A percentile compares a stretch with the other conserved stretches of the same genome.
These are phyloP conservation scores for Petrolisthes cinctipes DNA, from an alignment of 2,888 invertebrate species.

Conservation along the genomic window DNA sequence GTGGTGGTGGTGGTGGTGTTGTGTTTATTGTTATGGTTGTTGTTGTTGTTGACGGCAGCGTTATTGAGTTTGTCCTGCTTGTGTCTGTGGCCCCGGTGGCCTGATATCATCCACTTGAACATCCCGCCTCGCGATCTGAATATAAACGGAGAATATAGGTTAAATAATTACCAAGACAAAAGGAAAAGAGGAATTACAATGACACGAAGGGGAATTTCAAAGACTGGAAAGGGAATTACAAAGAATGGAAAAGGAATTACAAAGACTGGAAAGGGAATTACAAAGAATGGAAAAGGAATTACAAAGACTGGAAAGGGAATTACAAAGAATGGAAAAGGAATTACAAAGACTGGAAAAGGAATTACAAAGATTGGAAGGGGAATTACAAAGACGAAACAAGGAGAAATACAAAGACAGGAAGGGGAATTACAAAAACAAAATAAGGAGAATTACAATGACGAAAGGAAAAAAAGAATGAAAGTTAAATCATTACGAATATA, in stretches of 20 bases:
- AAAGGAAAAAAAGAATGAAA: background rate
- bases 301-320: background rate
- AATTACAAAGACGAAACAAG: background rate
- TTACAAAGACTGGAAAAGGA: background rate
- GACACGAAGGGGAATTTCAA: background rate
- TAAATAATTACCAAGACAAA: background rate
- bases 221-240: background rate
- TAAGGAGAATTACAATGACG: background rate
- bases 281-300: background rate
- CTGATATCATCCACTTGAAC: conserved; percentile 61
- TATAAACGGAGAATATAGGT: background rate
- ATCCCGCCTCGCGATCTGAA: conserved; percentile 45
- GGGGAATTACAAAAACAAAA: no score
- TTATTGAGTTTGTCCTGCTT: conserved; percentile 61
- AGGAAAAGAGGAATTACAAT: background rate
- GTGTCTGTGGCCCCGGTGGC: conserved; percentile 50
- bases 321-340: background rate
- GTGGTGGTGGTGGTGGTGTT: conserved; percentile 26
- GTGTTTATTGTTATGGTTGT: background rate
- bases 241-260: background rate
- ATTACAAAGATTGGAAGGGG: background rate
- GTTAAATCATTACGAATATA: background rate
- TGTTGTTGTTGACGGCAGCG: conserved; percentile 6
- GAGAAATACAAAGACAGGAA: background rate
- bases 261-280: background rate